Evolutionary conservation across 2,888 invertebrate species (phyloP).

Genomic region (Tinea semifulvella): DNA sequence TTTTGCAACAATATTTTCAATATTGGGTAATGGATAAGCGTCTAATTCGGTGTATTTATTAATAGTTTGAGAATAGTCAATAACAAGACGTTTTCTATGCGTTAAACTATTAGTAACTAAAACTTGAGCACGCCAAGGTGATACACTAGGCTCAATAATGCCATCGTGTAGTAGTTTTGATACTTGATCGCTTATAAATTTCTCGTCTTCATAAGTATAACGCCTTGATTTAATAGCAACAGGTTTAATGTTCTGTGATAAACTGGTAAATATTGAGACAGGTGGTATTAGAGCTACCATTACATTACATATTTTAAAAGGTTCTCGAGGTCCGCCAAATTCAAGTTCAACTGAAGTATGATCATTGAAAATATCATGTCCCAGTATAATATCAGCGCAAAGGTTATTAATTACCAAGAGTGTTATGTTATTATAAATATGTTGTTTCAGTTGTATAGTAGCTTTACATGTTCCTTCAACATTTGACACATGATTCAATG

Average conservation of each 20-base stretch:
- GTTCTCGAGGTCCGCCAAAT: no score
- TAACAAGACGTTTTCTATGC: background rate
- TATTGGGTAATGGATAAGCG: slow-evolving; percentile 5
- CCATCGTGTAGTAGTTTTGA: background rate
- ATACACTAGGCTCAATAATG: slow-evolving; percentile 6
- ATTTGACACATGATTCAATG: no score
- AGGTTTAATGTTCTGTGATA: background rate
- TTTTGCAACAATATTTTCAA: background rate
- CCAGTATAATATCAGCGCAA: no score
- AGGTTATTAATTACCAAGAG: no score
- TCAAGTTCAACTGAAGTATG: no score
- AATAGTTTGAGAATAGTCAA: slow-evolving; percentile 11
- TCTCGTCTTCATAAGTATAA: background rate
- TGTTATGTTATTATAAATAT: no score
- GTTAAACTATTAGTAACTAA: background rate
- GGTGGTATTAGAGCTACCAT: no score
- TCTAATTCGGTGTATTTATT: slow-evolving; percentile 11
- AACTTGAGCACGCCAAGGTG: slow-evolving; percentile 11
- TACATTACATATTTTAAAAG: no score
- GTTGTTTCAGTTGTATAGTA: no score
- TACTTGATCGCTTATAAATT: background rate
- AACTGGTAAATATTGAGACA: background rate
- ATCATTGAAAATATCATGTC: no score
- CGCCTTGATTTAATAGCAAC: background rate
- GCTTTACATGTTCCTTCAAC: no score